Base-by-base conservation (phyloP, 2,113 vertebrate species). In the Thamnaconus septentrionalis region DNA sequence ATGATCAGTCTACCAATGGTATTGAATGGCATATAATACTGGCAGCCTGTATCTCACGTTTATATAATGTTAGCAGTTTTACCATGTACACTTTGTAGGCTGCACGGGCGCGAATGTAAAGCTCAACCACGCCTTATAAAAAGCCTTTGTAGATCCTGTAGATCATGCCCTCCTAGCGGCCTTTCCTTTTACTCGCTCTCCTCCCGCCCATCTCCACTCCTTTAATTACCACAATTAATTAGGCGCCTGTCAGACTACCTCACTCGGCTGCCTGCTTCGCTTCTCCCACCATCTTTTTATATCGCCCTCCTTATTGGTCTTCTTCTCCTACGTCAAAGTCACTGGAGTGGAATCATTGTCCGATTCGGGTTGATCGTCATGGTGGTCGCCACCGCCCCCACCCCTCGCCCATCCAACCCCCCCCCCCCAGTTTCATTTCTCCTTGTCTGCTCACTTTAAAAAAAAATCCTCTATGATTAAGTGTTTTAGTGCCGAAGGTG, bases 391-490 rank as follows among this genome's bases (percentile, higher is more conserved):
- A 5, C 48, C 1, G 9, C 48, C 48, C 10, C 48, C 6, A 3
- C 40, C 0, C 42, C 11, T 8, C 1, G 31, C 6, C 45, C 8
- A 18, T 31, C 4, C 0, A 11, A 0, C 10, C 8, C 9, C 5
- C 8, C 8, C 48, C 53, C 48, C 59, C 6, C 64, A 9, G 1
- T 41, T 44, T 64, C 51, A 60, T 69, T 70, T 55, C 49, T 12
- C 62, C 56, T 62, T 62, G 56, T 63, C 69, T 66, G 57, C 42
- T 66, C 61, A 61, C 45, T 65, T 61, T 51, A 53, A 49, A 49
- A 59, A 31, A 31, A 31, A 31, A 31, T 55, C 49, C 69, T 59
- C 43, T 40, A 76, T 85, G 83, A 88, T 90, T 76, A 83, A 89
- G 66, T 12, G 58, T 40, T 50, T 63, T 61, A 78, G 55, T 66